These are phyloP conservation scores for Rostratula benghalensis DNA, from an alignment of 2,113 vertebrate species.

Conservation along the genomic window DNA sequence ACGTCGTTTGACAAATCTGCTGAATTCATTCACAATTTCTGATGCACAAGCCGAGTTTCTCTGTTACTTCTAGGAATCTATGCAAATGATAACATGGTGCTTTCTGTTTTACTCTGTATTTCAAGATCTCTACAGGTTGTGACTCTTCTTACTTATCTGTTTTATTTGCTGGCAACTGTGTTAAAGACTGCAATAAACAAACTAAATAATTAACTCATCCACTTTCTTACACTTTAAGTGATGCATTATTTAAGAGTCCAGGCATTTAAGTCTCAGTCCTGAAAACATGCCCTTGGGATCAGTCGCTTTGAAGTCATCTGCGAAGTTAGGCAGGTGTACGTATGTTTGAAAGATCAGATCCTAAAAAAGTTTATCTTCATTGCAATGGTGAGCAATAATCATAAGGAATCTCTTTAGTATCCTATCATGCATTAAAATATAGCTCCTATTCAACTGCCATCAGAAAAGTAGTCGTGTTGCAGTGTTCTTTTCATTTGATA, in stretches of 20 bases:
- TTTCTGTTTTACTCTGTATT: conserved; percentile 56
- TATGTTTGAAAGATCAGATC: background rate
- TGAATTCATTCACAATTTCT: conserved; percentile 49
- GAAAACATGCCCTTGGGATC: conserved; percentile 3
- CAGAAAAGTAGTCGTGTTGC: conserved; percentile 16
- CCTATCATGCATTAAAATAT: conserved; percentile 7
- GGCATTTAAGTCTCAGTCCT: conserved; percentile 11
- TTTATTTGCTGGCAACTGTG: conserved; percentile 52
- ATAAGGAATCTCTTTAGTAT: conserved; percentile 16
- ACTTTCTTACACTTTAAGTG: conserved; percentile 37
- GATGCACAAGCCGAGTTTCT: background rate
- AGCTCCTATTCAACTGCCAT: conserved; percentile 25
- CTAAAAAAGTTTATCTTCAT: background rate
- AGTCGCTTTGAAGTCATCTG: background rate
- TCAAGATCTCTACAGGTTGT: conserved; percentile 48
- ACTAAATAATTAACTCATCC: conserved; percentile 65
- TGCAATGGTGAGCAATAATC: background rate
- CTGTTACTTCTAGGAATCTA: background rate
- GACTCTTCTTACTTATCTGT: conserved; percentile 59
- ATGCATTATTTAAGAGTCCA: conserved; percentile 59
- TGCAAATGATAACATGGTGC: background rate
- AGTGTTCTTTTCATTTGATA: conserved; percentile 35
- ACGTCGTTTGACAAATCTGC: background rate
- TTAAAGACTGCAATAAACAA: conserved; percentile 61
- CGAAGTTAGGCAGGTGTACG: background rate